A percentile compares a stretch with the other conserved stretches of the same genome.
These are phyloP conservation scores for Crepidodera aurea DNA, from an alignment of 2,888 invertebrate species.

Conservation along the genomic window DNA sequence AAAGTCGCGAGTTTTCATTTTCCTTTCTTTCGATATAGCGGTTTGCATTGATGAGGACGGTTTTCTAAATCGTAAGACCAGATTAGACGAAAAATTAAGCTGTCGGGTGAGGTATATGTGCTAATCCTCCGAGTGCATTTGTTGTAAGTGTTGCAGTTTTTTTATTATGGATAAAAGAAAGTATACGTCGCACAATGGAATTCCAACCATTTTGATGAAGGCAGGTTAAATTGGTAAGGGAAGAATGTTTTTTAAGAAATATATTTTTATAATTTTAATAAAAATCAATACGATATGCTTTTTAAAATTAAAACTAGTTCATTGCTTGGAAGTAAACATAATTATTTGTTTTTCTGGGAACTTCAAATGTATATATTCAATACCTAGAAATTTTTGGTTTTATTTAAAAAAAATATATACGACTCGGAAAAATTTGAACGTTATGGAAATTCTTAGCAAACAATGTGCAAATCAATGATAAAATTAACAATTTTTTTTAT, in stretches of 20 bases:
- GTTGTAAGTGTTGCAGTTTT: slow-evolving; percentile 11
- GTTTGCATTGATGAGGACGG: slow-evolving; percentile 13
- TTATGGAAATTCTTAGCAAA: too few species aligned
- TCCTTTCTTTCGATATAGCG: slow-evolving; percentile 20
- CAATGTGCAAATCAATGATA: too few species aligned
- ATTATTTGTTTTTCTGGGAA: too few species aligned
- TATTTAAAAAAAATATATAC: too few species aligned
- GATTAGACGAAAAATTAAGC: neutral
- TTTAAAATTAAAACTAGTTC: neutral
- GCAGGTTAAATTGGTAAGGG: slow-evolving; percentile 34
- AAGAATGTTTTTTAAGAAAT: neutral
- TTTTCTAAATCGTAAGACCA: slow-evolving; percentile 5
- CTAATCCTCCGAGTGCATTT: slow-evolving; percentile 5
- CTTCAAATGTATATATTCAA: too few species aligned
- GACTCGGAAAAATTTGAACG: too few species aligned
- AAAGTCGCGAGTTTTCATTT: neutral
- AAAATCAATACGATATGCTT: neutral
- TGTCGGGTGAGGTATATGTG: neutral
- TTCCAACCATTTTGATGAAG: slow-evolving; percentile 26
- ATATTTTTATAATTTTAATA: neutral
- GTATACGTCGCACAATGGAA: slow-evolving; percentile 19
- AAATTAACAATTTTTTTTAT: too few species aligned
- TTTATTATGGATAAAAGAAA: slow-evolving; percentile 25
- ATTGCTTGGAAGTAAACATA: too few species aligned
- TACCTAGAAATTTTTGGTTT: too few species aligned